phyloP scores from a whole-genome alignment of 2,113 vertebrate genomes.

The Protobothrops mucrosquamatus region DNA sequence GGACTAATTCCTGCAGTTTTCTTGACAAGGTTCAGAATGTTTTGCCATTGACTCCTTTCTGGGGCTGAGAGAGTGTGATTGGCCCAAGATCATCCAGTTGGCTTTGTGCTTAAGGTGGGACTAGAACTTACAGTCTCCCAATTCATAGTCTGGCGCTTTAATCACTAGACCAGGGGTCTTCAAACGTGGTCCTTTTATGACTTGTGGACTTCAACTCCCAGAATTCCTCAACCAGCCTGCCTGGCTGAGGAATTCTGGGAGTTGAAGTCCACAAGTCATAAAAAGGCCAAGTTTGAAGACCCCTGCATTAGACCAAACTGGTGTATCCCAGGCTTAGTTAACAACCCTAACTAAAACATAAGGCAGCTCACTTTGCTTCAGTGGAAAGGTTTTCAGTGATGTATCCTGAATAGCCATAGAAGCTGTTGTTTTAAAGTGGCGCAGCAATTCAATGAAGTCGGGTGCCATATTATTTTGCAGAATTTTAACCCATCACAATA shows the following conservation, averaged over 20 bases:
- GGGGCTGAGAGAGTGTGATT: neutral
- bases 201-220: no score
- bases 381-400: neutral
- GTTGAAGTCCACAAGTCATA: no score
- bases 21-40: neutral
- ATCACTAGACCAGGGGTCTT: neutral
- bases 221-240: no score
- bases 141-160: neutral
- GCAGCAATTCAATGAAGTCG: neutral
- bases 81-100: neutral
- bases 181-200: no score
- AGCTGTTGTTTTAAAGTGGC: neutral
- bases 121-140: neutral
- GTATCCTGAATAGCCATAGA: neutral
- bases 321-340: neutral
- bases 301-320: neutral
- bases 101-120: neutral
- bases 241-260: no score
- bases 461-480: neutral
- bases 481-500: neutral
- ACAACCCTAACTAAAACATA: neutral
- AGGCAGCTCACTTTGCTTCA: neutral
- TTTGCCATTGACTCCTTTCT: neutral
- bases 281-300: no score
- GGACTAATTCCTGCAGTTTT: neutral